phyloP scores from a whole-genome alignment of 2,113 vertebrate species.

The Bufo bufo region DNA sequence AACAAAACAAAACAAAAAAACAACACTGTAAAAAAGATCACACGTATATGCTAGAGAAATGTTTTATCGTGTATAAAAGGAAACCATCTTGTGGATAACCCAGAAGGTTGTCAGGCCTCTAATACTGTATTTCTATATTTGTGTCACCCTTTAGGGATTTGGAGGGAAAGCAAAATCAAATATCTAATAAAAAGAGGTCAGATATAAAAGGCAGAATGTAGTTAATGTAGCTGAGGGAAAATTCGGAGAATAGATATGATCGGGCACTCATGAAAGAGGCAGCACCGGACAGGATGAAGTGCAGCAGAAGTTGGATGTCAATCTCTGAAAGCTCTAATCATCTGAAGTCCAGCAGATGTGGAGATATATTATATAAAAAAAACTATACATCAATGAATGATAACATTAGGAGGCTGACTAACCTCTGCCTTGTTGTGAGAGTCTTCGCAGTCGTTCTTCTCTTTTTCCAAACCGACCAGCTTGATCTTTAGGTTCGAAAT shows the following conservation, averaged over 20 bases:
- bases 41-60: background rate
- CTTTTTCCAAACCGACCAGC: slow-evolving; percentile 91
- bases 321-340: background rate
- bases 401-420: slow-evolving; percentile 32
- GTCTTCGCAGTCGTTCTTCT: slow-evolving; percentile 82
- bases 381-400: background rate
- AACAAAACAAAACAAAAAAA: background rate
- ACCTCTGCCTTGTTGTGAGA: slow-evolving; percentile 96
- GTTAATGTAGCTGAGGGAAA: background rate
- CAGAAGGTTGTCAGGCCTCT: background rate
- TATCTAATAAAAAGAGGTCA: background rate
- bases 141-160: background rate
- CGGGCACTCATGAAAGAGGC: background rate
- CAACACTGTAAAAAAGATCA: background rate
- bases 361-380: too few species aligned
- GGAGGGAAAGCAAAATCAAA: background rate
- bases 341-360: slow-evolving; percentile 1
- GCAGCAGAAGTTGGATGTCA: background rate
- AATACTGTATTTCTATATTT: background rate
- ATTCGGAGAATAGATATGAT: slow-evolving; percentile 26
- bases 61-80: too few species aligned
- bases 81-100: too few species aligned
- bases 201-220: background rate
- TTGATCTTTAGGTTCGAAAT: slow-evolving; percentile 94
- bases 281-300: background rate